Conservation (phyloP, 2,113 vertebrate genomes). For the Halichoerus grypus region DNA sequence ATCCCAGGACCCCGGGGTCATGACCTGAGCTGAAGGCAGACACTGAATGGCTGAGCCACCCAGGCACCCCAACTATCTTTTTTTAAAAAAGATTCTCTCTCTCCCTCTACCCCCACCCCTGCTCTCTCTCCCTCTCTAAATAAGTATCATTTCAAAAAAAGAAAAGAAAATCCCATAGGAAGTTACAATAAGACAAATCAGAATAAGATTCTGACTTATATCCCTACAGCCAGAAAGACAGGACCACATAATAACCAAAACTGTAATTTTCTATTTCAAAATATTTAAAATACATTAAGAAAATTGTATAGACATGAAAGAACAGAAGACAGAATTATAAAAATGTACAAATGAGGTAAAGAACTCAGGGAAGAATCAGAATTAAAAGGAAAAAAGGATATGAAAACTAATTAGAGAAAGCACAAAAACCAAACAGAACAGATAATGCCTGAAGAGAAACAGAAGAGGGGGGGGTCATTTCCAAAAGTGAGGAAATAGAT, state of each 20-base stretch:
- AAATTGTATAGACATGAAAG: neutral
- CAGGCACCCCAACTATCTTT: too few species aligned
- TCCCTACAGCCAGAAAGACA: neutral
- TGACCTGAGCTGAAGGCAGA: too few species aligned
- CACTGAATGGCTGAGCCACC: too few species aligned
- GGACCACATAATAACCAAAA: constrained; percentile 6
- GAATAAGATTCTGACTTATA: neutral
- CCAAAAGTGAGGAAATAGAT: neutral
- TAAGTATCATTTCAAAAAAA: neutral
- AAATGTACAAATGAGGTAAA: constrained; percentile 21
- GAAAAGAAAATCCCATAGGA: neutral
- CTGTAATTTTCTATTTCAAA: neutral
- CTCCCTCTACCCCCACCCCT: neutral
- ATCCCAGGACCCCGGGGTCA: too few species aligned
- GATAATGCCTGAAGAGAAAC: neutral
- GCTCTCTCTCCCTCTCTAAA: neutral
- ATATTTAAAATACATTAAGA: constrained; percentile 25
- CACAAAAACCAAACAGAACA: neutral
- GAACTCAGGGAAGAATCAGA: neutral
- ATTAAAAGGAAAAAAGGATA: neutral
- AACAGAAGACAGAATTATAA: neutral
- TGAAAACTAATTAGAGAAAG: constrained; percentile 7
- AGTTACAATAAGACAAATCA: neutral
- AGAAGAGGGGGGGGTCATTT: neutral
- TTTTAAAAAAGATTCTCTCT: neutral